Base-by-base conservation (phyloP, 2,797 vertebrate genomes). In the Oceanodroma leucorhoa region DNA sequence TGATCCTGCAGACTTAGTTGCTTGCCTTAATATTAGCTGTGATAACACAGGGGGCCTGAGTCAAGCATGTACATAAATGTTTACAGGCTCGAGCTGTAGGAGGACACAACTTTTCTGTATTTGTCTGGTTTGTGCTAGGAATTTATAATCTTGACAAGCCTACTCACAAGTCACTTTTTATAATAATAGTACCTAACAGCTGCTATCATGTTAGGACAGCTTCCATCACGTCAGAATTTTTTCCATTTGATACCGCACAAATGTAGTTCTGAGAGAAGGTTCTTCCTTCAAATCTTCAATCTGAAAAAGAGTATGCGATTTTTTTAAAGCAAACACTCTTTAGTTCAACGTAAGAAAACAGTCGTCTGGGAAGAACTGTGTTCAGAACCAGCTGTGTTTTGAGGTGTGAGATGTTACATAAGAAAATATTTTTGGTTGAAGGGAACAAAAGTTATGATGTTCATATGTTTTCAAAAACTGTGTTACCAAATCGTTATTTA, bases 1-100 rank as follows among this genome's bases (percentile, higher is more conserved):
- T 93, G 70, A 64, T 92, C 69, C 50, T 93, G 83, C 72, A 89
- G 50, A 83, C 29, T 51, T 91, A 69, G 60, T 80, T 96, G 89
- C 92, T 94, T 95, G 84, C 81, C 75, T 69, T 93, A 94, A 53
- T 89, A 89, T 34, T 90, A 51, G 32, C 23, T 1, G 10, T 70
- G 38, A 79, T 92, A 88, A 89, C 80, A 60, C 34, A 76, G 22
- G 48, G 50, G 38, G 66, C 14, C 83, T 93, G 90, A 90, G 76
- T 88, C 34, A 80, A 53, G 78, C 83, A 53, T 13, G 65, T 82
- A 46, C 51, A 55, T 70, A 67, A 57, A 57, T 77, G 34, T 93
- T 94, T 75, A 57, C 51, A 94, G 77, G 46, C 38, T 79, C 6
- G 2, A 90, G 43, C 64, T 82, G 40, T 73, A 88, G 83, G 87